These are phyloP conservation scores for Poecile atricapillus DNA, from an alignment of 2,113 vertebrate genomes.

Conservation along the genomic window DNA sequence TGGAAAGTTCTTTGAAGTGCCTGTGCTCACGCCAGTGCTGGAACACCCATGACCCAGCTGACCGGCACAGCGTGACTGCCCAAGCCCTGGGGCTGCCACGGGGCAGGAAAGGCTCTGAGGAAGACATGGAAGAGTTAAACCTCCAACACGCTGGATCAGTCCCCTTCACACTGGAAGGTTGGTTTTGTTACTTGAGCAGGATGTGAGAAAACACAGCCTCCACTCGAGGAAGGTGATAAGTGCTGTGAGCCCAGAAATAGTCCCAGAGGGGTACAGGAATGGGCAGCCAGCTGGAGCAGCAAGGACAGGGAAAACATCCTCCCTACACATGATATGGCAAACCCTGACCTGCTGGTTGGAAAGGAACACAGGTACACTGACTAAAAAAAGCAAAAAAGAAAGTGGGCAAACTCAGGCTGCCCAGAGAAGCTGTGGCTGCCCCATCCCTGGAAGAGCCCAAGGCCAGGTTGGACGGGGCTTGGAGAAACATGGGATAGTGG, in stretches of 20 bases:
- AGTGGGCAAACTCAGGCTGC: neutral
- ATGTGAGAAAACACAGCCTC: neutral
- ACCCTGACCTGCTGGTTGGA: neutral
- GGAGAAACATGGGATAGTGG: neutral
- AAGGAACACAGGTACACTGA: neutral
- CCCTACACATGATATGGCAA: neutral
- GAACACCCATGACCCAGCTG: neutral
- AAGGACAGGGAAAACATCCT: neutral
- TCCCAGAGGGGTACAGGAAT: neutral
- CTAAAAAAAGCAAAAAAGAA: neutral
- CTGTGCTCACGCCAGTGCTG: neutral
- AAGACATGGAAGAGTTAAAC: neutral
- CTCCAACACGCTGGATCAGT: neutral
- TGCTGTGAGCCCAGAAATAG: slow-evolving; percentile 8
- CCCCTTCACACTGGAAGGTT: neutral
- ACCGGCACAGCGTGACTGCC: neutral
- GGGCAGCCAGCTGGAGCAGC: neutral
- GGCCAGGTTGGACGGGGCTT: rapidly evolving
- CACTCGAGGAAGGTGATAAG: neutral
- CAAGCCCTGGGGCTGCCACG: neutral
- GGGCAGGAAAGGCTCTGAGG: neutral
- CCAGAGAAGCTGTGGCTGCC: neutral
- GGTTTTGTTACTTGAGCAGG: neutral
- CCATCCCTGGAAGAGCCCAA: neutral
- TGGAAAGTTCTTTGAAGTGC: neutral